These are phyloP conservation scores for Ursus arctos DNA, from an alignment of 2,113 vertebrate species.

Conservation along the genomic window DNA sequence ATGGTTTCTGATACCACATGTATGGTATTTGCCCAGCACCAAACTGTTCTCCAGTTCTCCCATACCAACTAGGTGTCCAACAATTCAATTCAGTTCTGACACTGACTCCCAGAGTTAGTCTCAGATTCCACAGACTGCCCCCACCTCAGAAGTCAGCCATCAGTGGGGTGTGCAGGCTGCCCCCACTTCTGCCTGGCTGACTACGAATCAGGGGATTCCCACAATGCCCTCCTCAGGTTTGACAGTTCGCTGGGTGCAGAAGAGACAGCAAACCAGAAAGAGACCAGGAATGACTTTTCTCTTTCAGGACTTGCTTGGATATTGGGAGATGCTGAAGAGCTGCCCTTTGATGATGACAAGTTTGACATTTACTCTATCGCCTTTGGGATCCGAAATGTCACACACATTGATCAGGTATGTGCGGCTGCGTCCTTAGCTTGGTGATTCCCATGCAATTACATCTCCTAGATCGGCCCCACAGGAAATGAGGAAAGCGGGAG, in stretches of 20 bases:
- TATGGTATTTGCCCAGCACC: neutral
- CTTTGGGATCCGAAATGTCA: conserved; percentile 98
- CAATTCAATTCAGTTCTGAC: neutral
- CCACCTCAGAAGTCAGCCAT: neutral
- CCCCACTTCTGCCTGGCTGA: neutral
- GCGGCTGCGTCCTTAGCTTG: neutral
- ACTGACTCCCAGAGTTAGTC: neutral
- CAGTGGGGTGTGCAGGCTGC: neutral
- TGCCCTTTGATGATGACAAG: conserved; percentile 95
- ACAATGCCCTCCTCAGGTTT: neutral
- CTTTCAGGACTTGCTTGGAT: conserved; percentile 95
- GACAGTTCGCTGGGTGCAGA: neutral
- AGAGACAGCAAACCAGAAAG: neutral
- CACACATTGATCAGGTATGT: conserved; percentile 92
- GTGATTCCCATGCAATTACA: neutral
- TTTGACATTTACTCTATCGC: conserved; percentile 98
- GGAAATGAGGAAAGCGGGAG: conserved; percentile 1
- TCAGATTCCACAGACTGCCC: neutral
- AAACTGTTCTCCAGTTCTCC: neutral
- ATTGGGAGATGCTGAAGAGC: conserved; percentile 96
- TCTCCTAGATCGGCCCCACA: neutral
- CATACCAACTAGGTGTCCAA: neutral
- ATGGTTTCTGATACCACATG: neutral
- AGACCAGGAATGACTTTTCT: conserved; percentile 39
- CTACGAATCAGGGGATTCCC: neutral